These are phyloP conservation scores for Plecturocebus donacophilus DNA, from an alignment of 2,113 vertebrate species.

Conservation along the genomic window DNA sequence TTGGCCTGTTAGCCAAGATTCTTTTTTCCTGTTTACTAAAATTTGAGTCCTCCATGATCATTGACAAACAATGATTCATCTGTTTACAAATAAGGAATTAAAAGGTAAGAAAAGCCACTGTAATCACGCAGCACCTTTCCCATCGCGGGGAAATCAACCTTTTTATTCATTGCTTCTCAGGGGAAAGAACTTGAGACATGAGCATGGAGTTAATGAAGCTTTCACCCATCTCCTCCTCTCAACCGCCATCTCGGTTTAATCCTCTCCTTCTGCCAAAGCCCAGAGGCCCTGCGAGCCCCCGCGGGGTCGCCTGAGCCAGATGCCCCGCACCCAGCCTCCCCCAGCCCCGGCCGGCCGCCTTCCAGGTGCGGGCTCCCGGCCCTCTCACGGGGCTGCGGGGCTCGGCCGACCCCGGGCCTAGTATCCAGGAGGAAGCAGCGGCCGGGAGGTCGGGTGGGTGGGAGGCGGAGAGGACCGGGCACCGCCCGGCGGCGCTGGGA, in stretches of 20 bases:
- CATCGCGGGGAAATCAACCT: not conserved
- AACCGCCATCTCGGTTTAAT: constrained; percentile 52
- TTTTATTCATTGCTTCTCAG: not conserved
- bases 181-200: constrained; percentile 1
- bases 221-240: constrained; percentile 60
- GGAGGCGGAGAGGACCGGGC: not conserved
- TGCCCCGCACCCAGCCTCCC: constrained; percentile 62
- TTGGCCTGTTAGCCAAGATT: constrained; percentile 20
- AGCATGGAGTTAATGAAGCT: constrained; percentile 56
- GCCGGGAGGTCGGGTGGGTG: too few species aligned
- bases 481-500: not conserved
- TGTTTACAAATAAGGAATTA: constrained; percentile 55
- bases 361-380: not conserved
- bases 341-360: not conserved
- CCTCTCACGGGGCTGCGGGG: not conserved
- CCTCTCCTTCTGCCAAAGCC: constrained; percentile 76
- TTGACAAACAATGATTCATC: constrained; percentile 40
- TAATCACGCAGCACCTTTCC: not conserved
- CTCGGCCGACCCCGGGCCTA: not conserved
- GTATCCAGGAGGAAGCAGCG: not conserved
- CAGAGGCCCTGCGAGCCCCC: constrained; percentile 64
- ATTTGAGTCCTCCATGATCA: not conserved
- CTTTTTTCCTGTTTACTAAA: constrained; percentile 54
- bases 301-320: constrained; percentile 61
- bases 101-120: constrained; percentile 29